Conservation (phyloP, 2,113 vertebrate genomes). For the Haemorhous mexicanus region DNA sequence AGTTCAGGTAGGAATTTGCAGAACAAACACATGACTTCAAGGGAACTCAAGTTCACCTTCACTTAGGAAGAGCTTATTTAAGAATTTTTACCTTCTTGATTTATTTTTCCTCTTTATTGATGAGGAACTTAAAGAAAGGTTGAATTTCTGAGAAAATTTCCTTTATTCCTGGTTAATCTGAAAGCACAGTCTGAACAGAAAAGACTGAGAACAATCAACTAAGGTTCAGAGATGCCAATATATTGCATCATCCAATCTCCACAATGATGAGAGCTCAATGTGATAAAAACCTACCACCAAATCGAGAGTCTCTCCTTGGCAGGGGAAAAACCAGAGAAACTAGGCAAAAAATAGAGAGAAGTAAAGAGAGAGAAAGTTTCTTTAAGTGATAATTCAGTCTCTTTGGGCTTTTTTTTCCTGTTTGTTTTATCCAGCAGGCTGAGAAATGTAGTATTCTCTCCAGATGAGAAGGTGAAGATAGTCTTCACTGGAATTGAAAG, state of each 20-base stretch:
- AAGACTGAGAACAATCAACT: neutral
- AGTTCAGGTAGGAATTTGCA: neutral
- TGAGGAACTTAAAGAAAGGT: neutral
- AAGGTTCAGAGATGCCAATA: neutral
- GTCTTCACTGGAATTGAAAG: neutral
- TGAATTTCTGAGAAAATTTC: neutral
- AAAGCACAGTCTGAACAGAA: neutral
- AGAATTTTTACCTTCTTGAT: neutral
- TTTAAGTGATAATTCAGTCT: neutral
- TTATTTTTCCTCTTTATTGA: neutral
- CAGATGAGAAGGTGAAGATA: neutral
- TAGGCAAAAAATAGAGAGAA: neutral
- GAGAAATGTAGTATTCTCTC: neutral
- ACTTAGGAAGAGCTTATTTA: neutral
- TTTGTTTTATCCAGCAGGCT: neutral
- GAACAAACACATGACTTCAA: neutral
- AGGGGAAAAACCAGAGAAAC: accelerated
- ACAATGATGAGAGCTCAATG: neutral
- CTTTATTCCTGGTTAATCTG: neutral
- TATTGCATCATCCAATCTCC: neutral
- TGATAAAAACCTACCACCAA: neutral
- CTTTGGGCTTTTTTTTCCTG: neutral
- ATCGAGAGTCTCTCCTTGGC: neutral
- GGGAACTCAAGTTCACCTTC: neutral
- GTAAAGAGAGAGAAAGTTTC: neutral